Percentiles rank a stretch among this genome's conserved stretches.
phyloP scores from a whole-genome alignment of 2,797 vertebrate species.

The Nyctalus aviator region DNA sequence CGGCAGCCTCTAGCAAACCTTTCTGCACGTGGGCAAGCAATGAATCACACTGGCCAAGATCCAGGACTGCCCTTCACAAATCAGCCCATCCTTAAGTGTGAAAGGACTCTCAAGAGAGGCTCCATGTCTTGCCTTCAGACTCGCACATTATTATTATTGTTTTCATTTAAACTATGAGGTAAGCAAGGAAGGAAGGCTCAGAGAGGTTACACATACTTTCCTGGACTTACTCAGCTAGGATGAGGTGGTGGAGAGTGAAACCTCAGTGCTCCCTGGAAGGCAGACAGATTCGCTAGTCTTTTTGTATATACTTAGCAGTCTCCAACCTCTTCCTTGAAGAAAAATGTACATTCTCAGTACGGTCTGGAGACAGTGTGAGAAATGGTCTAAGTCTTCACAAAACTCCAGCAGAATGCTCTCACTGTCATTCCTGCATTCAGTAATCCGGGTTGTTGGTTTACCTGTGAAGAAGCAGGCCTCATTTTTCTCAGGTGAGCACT shows the following conservation, averaged over 20 bases:
- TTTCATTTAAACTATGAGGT: slow-evolving; percentile 9
- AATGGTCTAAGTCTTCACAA: not conserved
- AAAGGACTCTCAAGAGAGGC: not conserved
- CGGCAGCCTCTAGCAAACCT: not conserved
- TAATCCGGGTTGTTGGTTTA: not conserved
- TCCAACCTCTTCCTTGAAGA: not conserved
- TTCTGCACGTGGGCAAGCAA: not conserved
- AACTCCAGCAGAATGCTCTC: not conserved
- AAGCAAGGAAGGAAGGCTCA: not conserved
- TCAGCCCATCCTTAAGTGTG: not conserved
- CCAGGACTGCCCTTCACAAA: not conserved
- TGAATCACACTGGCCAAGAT: not conserved
- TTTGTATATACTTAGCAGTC: not conserved
- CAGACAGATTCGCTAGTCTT: not conserved
- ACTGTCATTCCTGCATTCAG: not conserved
- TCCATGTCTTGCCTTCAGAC: slow-evolving; percentile 15
- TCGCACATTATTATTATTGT: not conserved
- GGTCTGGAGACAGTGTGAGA: not conserved
- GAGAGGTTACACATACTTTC: not conserved
- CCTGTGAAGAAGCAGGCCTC: not conserved
- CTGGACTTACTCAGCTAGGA: not conserved
- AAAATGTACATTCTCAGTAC: not conserved
- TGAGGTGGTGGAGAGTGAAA: not conserved
- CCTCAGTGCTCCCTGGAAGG: not conserved
- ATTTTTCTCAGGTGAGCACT: not conserved